Base-by-base conservation (phyloP, 1,140 invertebrate species). In the Armadillidium nasatum region DNA sequence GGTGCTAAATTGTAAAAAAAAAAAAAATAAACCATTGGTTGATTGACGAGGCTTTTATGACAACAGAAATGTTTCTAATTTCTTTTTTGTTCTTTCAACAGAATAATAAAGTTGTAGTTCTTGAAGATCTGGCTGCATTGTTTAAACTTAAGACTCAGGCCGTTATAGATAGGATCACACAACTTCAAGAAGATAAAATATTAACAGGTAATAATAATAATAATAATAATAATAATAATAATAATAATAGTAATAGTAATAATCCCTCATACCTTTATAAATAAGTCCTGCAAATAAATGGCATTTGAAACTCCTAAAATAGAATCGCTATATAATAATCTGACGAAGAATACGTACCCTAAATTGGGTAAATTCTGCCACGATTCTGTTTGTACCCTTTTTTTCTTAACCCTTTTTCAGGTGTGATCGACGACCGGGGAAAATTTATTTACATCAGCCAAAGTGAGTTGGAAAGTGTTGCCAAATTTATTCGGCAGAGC, bases 361-460 rank as follows among this genome's bases (percentile, higher is more conserved):
- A n/a, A n/a, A n/a, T n/a, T n/a, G n/a, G n/a, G n/a, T n/a, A n/a
- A n/a, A n/a, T n/a, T n/a, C n/a, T n/a, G n/a, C n/a, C n/a, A n/a
- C n/a, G n/a, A n/a, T n/a, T n/a, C n/a, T n/a, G n/a, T n/a, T n/a
- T n/a, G n/a, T n/a, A n/a, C n/a, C n/a, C n/a, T n/a, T n/a, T n/a
- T n/a, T n/a, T 10, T 23, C 66, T 23, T 23, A 45, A 9, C 45
- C 75, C 81, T 54, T 80, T 89, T 69, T 84, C 85, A 82, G 98
- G 98, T 13, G 97, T 99, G 4, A 94, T 99, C 82, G 98, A 99
- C 84, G 98, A 99, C 84, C 88, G 97, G 81, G 98, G 98, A 33
- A 99, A 99, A 86, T 99, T 99, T 84, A 99, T 99, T 82, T 99
- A 96, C 83, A 95, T 99, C 60, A 95, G 96, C 0, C 88, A 91